Percentiles rank a stretch among this genome's conserved stretches.
Evolutionary conservation across 2,113 vertebrate species (phyloP).

Genomic region (Rhagologus leucostigma): DNA sequence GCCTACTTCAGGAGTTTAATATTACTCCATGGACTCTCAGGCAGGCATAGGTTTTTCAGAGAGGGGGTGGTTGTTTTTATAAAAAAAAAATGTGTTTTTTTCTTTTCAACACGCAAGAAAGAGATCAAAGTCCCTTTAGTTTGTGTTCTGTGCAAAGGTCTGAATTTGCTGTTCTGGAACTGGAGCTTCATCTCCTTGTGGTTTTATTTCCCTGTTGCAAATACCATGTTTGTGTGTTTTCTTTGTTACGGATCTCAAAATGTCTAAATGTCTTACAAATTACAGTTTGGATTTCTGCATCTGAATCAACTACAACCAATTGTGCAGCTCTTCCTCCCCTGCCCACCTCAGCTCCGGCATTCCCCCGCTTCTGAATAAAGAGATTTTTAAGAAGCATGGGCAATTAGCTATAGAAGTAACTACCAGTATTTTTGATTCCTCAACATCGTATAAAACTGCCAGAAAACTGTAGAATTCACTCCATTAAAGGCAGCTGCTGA

Average conservation of each 20-base stretch:
- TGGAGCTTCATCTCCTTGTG: neutral
- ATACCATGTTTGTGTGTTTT: neutral
- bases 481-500: neutral
- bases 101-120: neutral
- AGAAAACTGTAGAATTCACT: neutral
- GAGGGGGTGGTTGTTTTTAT: neutral
- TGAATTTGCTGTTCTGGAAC: neutral
- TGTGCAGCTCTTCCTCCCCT: neutral
- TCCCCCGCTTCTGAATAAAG: neutral
- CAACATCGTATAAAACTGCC: neutral
- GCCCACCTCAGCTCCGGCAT: neutral
- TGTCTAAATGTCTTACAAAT: neutral
- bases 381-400: neutral
- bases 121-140: neutral
- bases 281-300: neutral
- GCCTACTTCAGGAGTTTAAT: neutral
- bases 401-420: neutral
- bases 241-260: neutral
- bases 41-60: neutral
- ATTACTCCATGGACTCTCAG: neutral
- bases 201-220: neutral
- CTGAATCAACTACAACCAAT: neutral
- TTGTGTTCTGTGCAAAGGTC: neutral
- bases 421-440: neutral
- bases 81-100: neutral